These are phyloP conservation scores for Timema cristinae DNA, from an alignment of 2,888 invertebrate genomes.

Conservation along the genomic window DNA sequence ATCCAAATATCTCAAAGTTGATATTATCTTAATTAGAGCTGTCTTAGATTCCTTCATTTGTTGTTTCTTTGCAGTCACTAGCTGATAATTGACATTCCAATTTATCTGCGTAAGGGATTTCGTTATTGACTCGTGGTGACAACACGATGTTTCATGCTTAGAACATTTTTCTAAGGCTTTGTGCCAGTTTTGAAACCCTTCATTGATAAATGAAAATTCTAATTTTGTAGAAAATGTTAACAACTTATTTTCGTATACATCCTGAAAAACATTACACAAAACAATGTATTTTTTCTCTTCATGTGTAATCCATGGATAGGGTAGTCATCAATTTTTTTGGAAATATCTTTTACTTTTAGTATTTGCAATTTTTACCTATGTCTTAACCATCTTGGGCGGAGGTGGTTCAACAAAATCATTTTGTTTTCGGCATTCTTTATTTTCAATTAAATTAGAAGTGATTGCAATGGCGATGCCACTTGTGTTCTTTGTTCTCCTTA, in stretches of 20 bases:
- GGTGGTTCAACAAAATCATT: background rate
- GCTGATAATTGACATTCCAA: background rate
- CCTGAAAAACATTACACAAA: background rate
- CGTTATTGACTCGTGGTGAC: background rate
- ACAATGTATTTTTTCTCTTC: background rate
- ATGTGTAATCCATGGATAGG: background rate
- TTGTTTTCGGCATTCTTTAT: background rate
- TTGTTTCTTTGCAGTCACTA: background rate
- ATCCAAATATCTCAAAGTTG: background rate
- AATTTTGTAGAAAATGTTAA: background rate
- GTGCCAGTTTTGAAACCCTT: background rate
- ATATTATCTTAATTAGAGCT: background rate
- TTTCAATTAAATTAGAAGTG: background rate
- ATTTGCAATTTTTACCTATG: background rate
- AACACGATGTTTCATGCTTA: background rate
- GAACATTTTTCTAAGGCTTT: background rate
- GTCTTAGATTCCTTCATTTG: conserved; percentile 12
- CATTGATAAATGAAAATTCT: background rate
- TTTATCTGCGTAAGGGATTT: background rate
- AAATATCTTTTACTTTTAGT: background rate
- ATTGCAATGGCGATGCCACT: background rate
- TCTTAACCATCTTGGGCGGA: background rate
- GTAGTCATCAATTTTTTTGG: background rate
- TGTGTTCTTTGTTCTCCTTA: background rate
- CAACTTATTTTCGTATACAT: conserved; percentile 10